Base-by-base conservation (phyloP, 2,797 vertebrate species). In the Ceyx erithaca region DNA sequence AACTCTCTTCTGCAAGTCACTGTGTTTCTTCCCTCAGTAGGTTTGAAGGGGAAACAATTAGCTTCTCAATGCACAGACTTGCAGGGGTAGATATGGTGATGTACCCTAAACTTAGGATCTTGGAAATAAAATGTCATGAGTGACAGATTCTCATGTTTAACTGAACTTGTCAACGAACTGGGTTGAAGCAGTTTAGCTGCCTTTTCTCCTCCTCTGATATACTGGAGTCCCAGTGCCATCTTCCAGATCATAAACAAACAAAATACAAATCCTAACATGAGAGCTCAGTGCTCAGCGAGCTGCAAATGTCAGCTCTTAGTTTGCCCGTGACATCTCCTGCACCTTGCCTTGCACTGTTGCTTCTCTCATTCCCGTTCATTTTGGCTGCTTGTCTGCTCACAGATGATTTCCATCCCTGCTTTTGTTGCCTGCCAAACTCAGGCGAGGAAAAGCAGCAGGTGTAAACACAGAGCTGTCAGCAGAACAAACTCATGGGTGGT, bases 401-500 rank as follows among this genome's bases (percentile, higher is more conserved):
- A 40, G 48, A 25, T 59, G 16, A 87, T 70, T 96, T 81, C 77
- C 63, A 46, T 89, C 76, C 68, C 85, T 49, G 63, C 41, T 69
- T 83, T 49, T 64, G 30, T 43, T 87, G 81, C 62, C 77, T 93
- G 85, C 80, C 73, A 67, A 21, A 22, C 43, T 61, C 59, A 16
- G 87, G 69, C 4, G 8, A 88, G 87, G 80, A 86, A 79, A 86
- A 93, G 55, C 87, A 92, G 92, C 82, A 89, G 82, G 85, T 91
- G 40, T 66, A 69, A 91, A 59, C 66, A 45, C 40, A 8, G 57
- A 73, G 72, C 91, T 91, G 82, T 89, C 67, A 79, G 63, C 70
- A 68, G 78, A 85, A 41, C 51, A 59, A 76, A 26, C 67, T 61
- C 67, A 12, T 5, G 52, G 75, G 68, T 0, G 0, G 28, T 23